Evolutionary conservation across 1,140 invertebrate genomes (phyloP), one percentile per base, ranked within the genome.

Genomic region (Drosophila tropicalis): DNA sequence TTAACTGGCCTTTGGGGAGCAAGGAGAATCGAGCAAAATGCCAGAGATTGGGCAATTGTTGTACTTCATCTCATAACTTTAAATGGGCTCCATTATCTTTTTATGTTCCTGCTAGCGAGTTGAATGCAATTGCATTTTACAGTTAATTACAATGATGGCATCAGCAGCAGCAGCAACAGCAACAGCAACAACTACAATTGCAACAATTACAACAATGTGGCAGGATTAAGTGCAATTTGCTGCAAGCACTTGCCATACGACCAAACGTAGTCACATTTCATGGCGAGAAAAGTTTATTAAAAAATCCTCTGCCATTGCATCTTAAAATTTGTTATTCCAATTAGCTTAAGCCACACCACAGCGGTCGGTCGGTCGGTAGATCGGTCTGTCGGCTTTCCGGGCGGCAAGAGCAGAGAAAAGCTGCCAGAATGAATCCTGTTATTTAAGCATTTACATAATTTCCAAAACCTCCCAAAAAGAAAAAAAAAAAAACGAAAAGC

Each of bases 361-460:
- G 51, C 67, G 62, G 63, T 17, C 19, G 40, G 34, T 15, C 10
- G 15, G 1, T 3, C 67, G 62, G 63, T 17, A 15, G 40, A 25
- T 15, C 10, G 15, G 1, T 3, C 41, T 29, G 36, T 13, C 36
- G 36, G 36, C 12, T 13, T 12, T 12, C 3, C 0, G 36, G 36
- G 10, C 3, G 12, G 9, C 10, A 17, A 4, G 62, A 17, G 19
- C 47, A 62, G 32, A 55, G 72, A 47, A 75, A 58, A 19, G 62
- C 29, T 56, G 62, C 29, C 72, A 29, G 63, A 64, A 72, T 76
- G 73, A 76, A 76, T 76, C 73, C 76, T 76, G 76, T 83, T 76
- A 83, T 73, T 89, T 83, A 62, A 54, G 62, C 76, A 89, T 87
- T 89, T 87, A 83, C 84, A 87, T 87, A 86, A 86, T 87, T 86